Evolutionary conservation across 2,113 vertebrate species (phyloP).

Genomic region (Xyrauchen texanus): DNA sequence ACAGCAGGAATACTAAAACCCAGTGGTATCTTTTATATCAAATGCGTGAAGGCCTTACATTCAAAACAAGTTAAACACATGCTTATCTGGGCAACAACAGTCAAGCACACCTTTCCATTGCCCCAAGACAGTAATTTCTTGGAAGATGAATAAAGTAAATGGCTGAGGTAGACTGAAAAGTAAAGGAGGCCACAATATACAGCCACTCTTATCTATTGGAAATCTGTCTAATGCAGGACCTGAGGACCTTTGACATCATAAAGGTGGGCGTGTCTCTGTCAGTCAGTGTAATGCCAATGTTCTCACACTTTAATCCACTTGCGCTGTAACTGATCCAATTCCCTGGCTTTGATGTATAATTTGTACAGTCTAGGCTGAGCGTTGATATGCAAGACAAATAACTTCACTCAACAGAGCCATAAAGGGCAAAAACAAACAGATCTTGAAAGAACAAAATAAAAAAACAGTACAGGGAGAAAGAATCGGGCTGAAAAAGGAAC

Average conservation of each 20-base stretch:
- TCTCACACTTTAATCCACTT: conserved; percentile 10
- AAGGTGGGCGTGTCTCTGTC: conserved; percentile 30
- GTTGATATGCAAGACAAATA: conserved; percentile 23
- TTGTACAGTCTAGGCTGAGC: conserved; percentile 23
- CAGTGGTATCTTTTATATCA: not conserved
- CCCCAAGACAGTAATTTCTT: not conserved
- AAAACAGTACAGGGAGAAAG: conserved; percentile 14
- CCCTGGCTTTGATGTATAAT: conserved; percentile 49
- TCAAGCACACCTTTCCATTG: not conserved
- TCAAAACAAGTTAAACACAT: not conserved
- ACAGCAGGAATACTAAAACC: not conserved
- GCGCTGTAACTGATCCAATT: conserved; percentile 36
- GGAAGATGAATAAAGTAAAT: conserved; percentile 13
- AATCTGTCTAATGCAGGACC: conserved; percentile 10
- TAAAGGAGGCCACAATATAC: not conserved
- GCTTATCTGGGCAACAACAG: not conserved
- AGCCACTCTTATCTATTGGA: conserved; percentile 19
- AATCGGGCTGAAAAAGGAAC: not conserved
- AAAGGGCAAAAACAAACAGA: not conserved
- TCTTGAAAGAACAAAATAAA: not conserved
- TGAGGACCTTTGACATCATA: not conserved
- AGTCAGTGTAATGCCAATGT: conserved; percentile 23
- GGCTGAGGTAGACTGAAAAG: not conserved
- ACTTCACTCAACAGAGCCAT: not conserved
- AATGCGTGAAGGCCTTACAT: not conserved